Evolutionary conservation across 1,140 invertebrate species (phyloP), one percentile per base, ranked within the genome.

Genomic region (Anoplolepis gracilipes): DNA sequence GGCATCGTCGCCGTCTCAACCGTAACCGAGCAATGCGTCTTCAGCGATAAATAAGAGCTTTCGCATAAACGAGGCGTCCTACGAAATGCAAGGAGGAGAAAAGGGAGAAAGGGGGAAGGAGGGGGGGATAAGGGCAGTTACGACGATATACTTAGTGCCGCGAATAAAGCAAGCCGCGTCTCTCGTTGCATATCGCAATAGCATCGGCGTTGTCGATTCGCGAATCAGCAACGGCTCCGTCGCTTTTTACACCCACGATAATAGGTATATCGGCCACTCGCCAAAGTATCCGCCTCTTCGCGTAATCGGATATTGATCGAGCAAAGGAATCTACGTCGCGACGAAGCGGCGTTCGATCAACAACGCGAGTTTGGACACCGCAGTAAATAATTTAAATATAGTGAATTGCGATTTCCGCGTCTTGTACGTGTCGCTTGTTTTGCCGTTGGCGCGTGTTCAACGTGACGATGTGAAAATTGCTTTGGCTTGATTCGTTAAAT

Each of bases 111-210:
- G 0, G 13, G 11, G 46, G 13, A 16, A 2, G 42, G 11, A 13
- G 42, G 39, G 42, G 36, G 61, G 33, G 53, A 69, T 82, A 69
- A 65, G 73, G 36, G 36, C 87, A 82, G 87, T 87, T 89, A 90
- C 65, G 88, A 87, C 88, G 88, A 89, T 81, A 82, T 81, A 89
- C 85, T 89, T 85, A 89, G 85, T 87, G 82, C 69, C 53, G 75
- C 81, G 78, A 85, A 90, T 90, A 90, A 90, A 89, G 78, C 87
- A 87, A 79, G 33, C 39, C 64, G 76, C 69, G 10, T 82, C 55
- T 42, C 59, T 39, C 84, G n/a, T 72, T 59, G 87, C 84, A 59
- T 69, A 61, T 72, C 65, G 70, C 22, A 79, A 55, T 69, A n/a
- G 86, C 25, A 87, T 88, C 81, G 73, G 16, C 46, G 72, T 55